Evolutionary conservation across 2,888 invertebrate species (phyloP).

Genomic region (Athrips mouffetella): DNA sequence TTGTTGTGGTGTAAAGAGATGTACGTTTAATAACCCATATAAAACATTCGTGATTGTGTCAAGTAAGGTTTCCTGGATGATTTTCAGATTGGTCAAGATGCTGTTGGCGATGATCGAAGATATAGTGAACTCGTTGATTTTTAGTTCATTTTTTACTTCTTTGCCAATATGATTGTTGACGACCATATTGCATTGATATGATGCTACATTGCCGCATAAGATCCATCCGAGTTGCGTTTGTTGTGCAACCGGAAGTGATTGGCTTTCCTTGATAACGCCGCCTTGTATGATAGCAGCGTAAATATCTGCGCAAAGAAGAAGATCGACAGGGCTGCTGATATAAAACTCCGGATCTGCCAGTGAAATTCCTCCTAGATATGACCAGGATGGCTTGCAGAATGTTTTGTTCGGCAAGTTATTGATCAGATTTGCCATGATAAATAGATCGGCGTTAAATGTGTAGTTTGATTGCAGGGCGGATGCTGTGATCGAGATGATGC

Average conservation of each 20-base stretch:
- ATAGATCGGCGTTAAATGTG: not conserved
- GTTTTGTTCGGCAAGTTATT: constrained; percentile 10
- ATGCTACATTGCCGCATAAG: not conserved
- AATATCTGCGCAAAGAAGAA: not conserved
- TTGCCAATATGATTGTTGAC: no score
- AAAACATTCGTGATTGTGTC: no score
- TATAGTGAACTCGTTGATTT: no score
- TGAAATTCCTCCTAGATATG: constrained; percentile 19
- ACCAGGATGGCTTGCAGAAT: constrained; percentile 23
- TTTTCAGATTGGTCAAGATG: no score
- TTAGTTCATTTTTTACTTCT: no score
- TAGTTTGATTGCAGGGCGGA: not conserved
- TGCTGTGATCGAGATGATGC: not conserved
- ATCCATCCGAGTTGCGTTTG: constrained; percentile 21
- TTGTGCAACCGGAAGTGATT: constrained; percentile 14
- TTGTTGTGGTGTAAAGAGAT: no score
- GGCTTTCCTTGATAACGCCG: constrained; percentile 16
- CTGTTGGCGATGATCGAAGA: no score
- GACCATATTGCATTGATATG: not conserved
- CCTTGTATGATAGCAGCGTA: constrained; percentile 15
- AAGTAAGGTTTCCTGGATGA: no score
- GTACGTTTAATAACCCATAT: no score
- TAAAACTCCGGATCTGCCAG: constrained; percentile 26
- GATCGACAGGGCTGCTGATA: constrained; percentile 10
- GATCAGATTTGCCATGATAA: constrained; percentile 19